Base-by-base conservation (phyloP, 1,140 invertebrate species). In the Lepidurus couesii region DNA sequence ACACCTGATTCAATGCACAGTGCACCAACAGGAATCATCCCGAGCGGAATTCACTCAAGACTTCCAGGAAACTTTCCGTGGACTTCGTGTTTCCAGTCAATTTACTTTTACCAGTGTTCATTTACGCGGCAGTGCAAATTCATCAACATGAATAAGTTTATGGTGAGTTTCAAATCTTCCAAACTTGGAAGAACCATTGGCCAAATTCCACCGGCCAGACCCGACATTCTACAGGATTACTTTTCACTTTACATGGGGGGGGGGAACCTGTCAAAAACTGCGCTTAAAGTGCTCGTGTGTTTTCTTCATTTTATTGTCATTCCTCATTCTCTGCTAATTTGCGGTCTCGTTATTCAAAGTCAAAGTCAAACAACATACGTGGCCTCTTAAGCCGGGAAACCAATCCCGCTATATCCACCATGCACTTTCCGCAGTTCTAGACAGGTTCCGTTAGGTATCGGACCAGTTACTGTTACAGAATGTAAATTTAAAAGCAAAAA, bases 71-170 rank as follows among this genome's bases (percentile, higher is more conserved):
- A 7, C 21, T 65, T 21, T 9, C 13, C 53, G 21, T n/a, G 53
- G 16, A 21, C 21, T 65, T 65, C 53, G 53, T 65, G 53, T 65
- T 65, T 65, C 53, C 53, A 65, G 53, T 65, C 53, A 65, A 34
- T 65, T 65, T 21, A 21, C n/a, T 65, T 65, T 13, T 65, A 65
- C 53, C 53, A 65, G 53, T 65, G 53, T 65, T 65, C 53, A 65
- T n/a, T 65, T 65, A 34, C n/a, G 53, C 53, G 21, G 16, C 53
- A 65, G 53, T 65, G 53, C 21, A 65, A 34, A 65, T 21, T 65
- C 53, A 65, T 21, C 53, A 65, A n/a, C 53, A 65, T 65, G 53
- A 65, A 65, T 65, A 65, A 65, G 53, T 65, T 65, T 65, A 65
- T 65, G 53, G 53, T 65, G 53, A 65, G 53, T 65, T 65, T 16